Evolutionary conservation across 2,113 vertebrate species (phyloP), one percentile per base, ranked within the genome.

Genomic region (Piprites chloris): DNA sequence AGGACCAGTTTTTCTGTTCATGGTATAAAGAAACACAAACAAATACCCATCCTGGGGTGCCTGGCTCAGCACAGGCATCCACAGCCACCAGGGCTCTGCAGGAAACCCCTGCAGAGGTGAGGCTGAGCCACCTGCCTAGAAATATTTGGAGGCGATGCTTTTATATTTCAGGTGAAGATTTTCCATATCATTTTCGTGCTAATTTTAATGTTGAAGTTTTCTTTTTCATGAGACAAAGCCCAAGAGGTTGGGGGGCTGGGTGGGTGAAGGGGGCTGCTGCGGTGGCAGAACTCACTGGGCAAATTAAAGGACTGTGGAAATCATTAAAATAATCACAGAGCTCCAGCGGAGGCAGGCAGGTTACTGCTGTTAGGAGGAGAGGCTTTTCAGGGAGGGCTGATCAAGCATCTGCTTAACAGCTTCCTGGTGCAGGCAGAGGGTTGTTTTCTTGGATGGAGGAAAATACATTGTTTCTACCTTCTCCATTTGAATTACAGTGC

Each of bases 291-390:
- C 62, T 67, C 84, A 52, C 42, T 23, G 76, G 53, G 72, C 52
- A 89, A 84, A 91, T 85, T 68, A 74, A 85, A 87, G 66, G 68
- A 71, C 74, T 90, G 27, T 77, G 77, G 52, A 87, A 92, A 79
- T 55, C 77, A 81, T 87, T 89, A 89, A 76, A 91, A 84, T 86
- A 73, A 87, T 69, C 35, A 33, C 27, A 90, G 80, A 46, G n/a
- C 50, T 96, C 73, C 37, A 27, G 69, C 0, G 0, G 56, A 47
- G 72, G 17, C 2, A 7, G 37, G 41, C 59, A 75, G 83, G 81
- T 95, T 93, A 42, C 35, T 3, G 14, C 41, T 61, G 58, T 49
- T 52, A 52, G 72, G 68, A 80, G 89, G 66, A 80, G 63, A 85
- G 78, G 39, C 42, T 90, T 78, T 61, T 61, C 1, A 11, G 78